Conservation (phyloP, 2,888 invertebrate species). For the Cataglyphis altisquamis region DNA sequence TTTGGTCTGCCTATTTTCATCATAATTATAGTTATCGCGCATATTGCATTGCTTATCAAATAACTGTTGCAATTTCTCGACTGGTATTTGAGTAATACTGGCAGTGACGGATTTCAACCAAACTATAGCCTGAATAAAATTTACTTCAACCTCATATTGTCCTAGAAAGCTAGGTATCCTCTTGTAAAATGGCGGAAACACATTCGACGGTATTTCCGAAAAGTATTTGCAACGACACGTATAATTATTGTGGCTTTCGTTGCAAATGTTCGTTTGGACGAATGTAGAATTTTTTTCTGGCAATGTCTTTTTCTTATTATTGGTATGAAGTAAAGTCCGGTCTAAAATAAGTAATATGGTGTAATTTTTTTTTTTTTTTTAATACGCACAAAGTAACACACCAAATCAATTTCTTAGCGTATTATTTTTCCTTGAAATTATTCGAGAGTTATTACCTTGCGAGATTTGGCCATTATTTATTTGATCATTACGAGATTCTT, state of each 20-base stretch:
- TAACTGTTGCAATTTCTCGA: conserved; percentile 53
- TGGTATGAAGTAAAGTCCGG: neutral
- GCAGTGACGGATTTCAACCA: conserved; percentile 64
- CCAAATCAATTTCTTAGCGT: neutral
- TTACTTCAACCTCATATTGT: conserved; percentile 61
- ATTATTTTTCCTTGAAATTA: neutral
- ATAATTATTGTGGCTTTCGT: neutral
- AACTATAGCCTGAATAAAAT: conserved; percentile 70
- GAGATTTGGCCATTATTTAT: neutral
- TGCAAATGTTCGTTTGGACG: neutral
- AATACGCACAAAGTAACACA: neutral
- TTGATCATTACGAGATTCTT: neutral
- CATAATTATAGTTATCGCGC: neutral
- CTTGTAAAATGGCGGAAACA: neutral
- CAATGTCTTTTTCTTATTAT: neutral
- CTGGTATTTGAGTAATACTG: conserved; percentile 52
- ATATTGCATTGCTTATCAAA: conserved; percentile 55
- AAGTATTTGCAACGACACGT: conserved; percentile 59
- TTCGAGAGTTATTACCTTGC: conserved; percentile 1
- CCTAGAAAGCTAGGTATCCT: neutral
- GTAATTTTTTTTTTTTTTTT: neutral
- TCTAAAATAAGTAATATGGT: neutral
- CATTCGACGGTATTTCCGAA: conserved; percentile 45
- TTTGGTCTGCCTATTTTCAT: neutral
- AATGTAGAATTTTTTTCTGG: neutral